phyloP scores from a whole-genome alignment of 2,113 vertebrate genomes.

The Dolichallabes microphthalmus region DNA sequence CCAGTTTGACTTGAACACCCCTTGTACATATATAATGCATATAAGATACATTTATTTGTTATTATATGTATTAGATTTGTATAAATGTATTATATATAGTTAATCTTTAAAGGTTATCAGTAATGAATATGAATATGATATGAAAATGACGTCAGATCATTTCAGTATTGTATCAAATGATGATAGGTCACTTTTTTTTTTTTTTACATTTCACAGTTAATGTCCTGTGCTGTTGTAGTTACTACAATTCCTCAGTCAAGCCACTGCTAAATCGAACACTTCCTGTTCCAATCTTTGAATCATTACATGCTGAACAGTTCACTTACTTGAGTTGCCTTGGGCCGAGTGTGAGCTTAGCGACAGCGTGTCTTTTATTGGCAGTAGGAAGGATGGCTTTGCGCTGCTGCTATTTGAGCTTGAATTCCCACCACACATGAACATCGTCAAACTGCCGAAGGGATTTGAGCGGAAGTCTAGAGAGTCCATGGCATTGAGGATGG shows the following conservation, averaged over 20 bases:
- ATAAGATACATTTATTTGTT: too few species aligned
- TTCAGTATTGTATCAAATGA: not conserved
- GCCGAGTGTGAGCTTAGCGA: slow-evolving; percentile 7
- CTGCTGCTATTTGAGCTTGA: slow-evolving; percentile 31
- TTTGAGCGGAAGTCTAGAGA: slow-evolving; percentile 41
- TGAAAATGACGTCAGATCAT: too few species aligned
- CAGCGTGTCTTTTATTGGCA: not conserved
- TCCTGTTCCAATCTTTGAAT: not conserved
- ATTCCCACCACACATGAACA: slow-evolving; percentile 46
- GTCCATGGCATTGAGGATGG: not conserved
- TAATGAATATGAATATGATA: too few species aligned
- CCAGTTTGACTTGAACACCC: too few species aligned
- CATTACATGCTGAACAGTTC: not conserved
- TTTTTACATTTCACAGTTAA: not conserved
- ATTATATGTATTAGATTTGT: too few species aligned
- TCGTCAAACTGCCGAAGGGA: slow-evolving; percentile 39
- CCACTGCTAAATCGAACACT: not conserved
- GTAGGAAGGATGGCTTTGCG: not conserved
- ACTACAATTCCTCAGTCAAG: not conserved
- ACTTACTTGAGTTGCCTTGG: slow-evolving; percentile 41
- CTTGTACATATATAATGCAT: too few species aligned
- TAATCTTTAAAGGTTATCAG: too few species aligned
- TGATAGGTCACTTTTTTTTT: not conserved
- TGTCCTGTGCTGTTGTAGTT: not conserved
- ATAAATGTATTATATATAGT: too few species aligned